Base-by-base conservation (phyloP, 1,140 invertebrate species). In the Pantala flavescens region DNA sequence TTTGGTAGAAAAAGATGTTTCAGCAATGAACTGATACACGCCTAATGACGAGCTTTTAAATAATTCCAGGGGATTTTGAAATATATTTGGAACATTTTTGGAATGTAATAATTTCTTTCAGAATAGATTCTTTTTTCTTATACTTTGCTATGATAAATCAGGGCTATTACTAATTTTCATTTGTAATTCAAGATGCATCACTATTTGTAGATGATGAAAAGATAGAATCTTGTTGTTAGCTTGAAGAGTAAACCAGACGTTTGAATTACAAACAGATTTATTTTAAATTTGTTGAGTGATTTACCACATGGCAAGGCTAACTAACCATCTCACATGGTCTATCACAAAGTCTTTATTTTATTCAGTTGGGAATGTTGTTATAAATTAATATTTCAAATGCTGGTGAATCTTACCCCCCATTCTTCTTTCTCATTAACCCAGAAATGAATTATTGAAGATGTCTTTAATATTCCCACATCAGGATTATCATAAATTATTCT, bases 301-400 rank as follows among this genome's bases (percentile, higher is more conserved):
- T 63, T 63, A 63, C 49, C 49, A 63, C 49, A 63, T 63, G 49
- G n/a, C n/a, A 21, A 21, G 49, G 49, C 49, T 63, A 21, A 21
- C n/a, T 16, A 63, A 63, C 49, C 49, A 63, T 63, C n/a, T 63
- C 49, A 63, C 12, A 63, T 63, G 49, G n/a, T 63, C 49, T 19
- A 63, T 63, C 49, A 63, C 49, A 63, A 63, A 63, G 49, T 63
- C 49, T 63, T 63, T 63, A 63, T 63, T 63, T 63, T 21, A 63
- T 21, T 63, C 49, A 63, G 49, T 63, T 63, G 49, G 49, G 49
- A 63, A 63, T 63, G 49, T 63, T 63, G 49, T 63, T 63, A 63
- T 63, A 63, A 63, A 21, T 63, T 63, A 63, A 19, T 63, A 63
- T 63, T 63, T 63, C 49, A 63, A 63, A 63, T 63, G 49, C 49